These are phyloP conservation scores for Smittia sp. DNA, from an alignment of 2,888 invertebrate species.

Conservation along the genomic window DNA sequence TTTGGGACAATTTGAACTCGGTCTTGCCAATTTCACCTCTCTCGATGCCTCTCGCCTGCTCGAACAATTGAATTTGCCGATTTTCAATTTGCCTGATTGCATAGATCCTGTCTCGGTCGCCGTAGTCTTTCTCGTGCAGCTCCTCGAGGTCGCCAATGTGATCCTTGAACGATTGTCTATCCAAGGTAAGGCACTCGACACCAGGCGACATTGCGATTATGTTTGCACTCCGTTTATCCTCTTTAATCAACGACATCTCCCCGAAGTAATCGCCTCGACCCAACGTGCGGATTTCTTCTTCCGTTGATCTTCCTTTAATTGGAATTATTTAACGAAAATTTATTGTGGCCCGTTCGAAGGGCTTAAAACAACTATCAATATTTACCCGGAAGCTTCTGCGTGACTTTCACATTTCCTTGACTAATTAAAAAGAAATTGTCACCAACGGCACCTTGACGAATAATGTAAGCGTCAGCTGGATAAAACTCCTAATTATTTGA, in stretches of 20 bases:
- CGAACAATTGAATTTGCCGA: constrained; percentile 18
- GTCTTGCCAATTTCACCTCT: not conserved
- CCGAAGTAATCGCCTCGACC: constrained; percentile 83
- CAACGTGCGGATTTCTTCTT: constrained; percentile 68
- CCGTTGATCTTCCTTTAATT: constrained; percentile 50
- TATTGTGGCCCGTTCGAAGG: constrained; percentile 47
- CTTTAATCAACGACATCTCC: constrained; percentile 80
- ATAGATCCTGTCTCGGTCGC: constrained; percentile 60
- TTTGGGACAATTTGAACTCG: too few relatives aligned
- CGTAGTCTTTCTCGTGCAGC: constrained; percentile 70
- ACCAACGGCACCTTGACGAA: constrained; percentile 81
- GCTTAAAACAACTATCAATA: not conserved
- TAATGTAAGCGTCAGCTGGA: constrained; percentile 73
- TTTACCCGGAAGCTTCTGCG: constrained; percentile 62
- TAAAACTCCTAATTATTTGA: constrained; percentile 68
- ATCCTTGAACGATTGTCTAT: constrained; percentile 72
- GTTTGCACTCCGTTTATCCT: constrained; percentile 86
- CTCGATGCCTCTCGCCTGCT: constrained; percentile 2
- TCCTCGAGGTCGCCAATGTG: constrained; percentile 74
- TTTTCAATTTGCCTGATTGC: constrained; percentile 48
- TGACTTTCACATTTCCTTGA: constrained; percentile 74
- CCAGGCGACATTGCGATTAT: constrained; percentile 84
- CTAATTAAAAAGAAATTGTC: constrained; percentile 90
- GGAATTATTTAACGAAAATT: constrained; percentile 44
- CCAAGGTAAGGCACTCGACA: constrained; percentile 82